phyloP scores from a whole-genome alignment of 1,140 invertebrate species.

The Eumaeus atala region DNA sequence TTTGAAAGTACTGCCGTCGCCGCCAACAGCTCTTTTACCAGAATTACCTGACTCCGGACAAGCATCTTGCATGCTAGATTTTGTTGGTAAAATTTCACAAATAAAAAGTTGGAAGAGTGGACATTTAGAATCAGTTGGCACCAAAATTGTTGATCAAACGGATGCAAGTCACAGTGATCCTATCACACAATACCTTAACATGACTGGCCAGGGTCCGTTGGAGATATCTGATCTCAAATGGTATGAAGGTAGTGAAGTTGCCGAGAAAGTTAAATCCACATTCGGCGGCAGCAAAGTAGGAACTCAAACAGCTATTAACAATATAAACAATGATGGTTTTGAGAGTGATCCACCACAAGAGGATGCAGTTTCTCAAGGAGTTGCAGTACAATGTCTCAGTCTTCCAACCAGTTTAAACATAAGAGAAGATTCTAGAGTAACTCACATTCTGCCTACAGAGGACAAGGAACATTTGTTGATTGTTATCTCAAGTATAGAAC shows the following conservation, averaged over 20 bases:
- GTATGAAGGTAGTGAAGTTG: slow-evolving; percentile 53
- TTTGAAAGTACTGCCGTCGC: slow-evolving; percentile 53
- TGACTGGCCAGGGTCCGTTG: slow-evolving; percentile 52
- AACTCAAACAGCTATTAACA: slow-evolving; percentile 47
- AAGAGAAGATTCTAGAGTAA: slow-evolving; percentile 73
- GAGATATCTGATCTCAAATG: slow-evolving; percentile 65
- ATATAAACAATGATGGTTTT: slow-evolving; percentile 55
- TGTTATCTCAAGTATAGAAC: slow-evolving; percentile 72
- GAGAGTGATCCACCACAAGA: slow-evolving; percentile 62
- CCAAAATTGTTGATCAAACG: slow-evolving; percentile 52
- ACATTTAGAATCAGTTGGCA: slow-evolving; percentile 45
- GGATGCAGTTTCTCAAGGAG: slow-evolving; percentile 51
- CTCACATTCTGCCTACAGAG: slow-evolving; percentile 77
- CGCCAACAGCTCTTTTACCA: slow-evolving; percentile 45
- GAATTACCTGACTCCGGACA: slow-evolving; percentile 48
- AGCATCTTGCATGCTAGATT: slow-evolving; percentile 43
- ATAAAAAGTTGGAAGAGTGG: slow-evolving; percentile 55
- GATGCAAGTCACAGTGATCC: slow-evolving; percentile 43
- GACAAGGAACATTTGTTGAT: slow-evolving; percentile 80
- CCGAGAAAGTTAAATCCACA: slow-evolving; percentile 49
- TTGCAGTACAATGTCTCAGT: slow-evolving; percentile 72
- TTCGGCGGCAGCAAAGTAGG: slow-evolving; percentile 49
- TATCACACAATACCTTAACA: slow-evolving; percentile 54
- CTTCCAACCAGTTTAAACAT: slow-evolving; percentile 66
- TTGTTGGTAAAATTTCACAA: slow-evolving; percentile 49